phyloP scores from a whole-genome alignment of 2,113 vertebrate genomes.

The Rattus norvegicus region DNA sequence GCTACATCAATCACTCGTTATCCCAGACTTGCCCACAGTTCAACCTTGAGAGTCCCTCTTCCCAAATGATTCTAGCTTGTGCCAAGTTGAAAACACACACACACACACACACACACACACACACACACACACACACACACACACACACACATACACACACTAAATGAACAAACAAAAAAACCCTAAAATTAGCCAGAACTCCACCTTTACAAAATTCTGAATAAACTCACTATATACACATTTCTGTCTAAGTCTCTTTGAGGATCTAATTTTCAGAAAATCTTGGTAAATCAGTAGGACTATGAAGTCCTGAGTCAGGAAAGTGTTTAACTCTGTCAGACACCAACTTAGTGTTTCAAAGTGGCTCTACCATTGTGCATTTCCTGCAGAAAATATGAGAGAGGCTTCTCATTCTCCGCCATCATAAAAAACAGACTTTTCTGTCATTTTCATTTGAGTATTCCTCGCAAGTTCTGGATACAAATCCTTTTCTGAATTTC shows the following conservation, averaged over 20 bases:
- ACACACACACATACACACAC: not conserved
- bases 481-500: constrained; percentile 23
- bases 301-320: not conserved
- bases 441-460: not conserved
- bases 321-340: not conserved
- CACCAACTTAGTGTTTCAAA: constrained; percentile 7
- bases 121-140: not conserved
- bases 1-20: not conserved
- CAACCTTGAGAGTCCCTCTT: not conserved
- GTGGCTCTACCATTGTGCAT: not conserved
- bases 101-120: not conserved
- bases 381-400: not conserved
- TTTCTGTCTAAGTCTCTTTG: constrained; percentile 21
- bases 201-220: constrained; percentile 31
- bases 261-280: not conserved
- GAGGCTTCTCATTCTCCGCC: not conserved
- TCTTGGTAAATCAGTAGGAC: constrained; percentile 46
- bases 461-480: not conserved
- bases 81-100: not conserved
- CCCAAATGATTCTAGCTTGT: not conserved
- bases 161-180: not conserved
- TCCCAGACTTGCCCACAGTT: not conserved
- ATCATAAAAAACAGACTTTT: not conserved
- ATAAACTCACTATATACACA: constrained; percentile 7
- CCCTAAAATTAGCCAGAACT: constrained; percentile 5